Evolutionary conservation across 2,888 invertebrate genomes (phyloP).

Genomic region (Rhamnusium bicolor): DNA sequence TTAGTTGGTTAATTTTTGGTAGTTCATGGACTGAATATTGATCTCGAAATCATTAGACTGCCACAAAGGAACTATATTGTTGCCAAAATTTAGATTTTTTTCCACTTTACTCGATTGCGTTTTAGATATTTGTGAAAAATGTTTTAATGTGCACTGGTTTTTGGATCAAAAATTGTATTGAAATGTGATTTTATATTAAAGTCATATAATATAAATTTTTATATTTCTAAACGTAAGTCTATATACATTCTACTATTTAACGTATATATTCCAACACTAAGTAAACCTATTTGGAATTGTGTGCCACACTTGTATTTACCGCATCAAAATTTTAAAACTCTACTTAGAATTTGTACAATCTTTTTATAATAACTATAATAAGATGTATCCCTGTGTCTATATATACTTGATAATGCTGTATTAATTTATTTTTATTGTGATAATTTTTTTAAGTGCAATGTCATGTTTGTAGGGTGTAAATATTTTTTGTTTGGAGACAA

Average conservation of each 20-base stretch:
- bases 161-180: constrained; percentile 1
- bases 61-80: neutral
- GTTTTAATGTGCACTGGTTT: neutral
- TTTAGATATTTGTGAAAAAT: neutral
- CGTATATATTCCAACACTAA: constrained; percentile 21
- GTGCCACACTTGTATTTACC: constrained; percentile 18
- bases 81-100: constrained; percentile 16
- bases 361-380: constrained; percentile 30
- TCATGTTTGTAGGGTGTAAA: constrained; percentile 4
- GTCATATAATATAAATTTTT: constrained; percentile 17
- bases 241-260: constrained; percentile 24
- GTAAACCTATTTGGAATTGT: constrained; percentile 29
- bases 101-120: neutral
- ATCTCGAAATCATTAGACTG: constrained; percentile 29
- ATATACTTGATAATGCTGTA: neutral
- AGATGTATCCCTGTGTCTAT: neutral
- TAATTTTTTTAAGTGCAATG: constrained; percentile 19
- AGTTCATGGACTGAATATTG: constrained; percentile 19
- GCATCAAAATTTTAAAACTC: constrained; percentile 12
- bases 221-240: constrained; percentile 33
- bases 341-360: constrained; percentile 30
- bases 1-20: neutral
- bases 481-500: constrained; percentile 28
- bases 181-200: constrained; percentile 37
- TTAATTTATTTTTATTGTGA: constrained; percentile 21